These are phyloP conservation scores for Coilia nasus DNA, from an alignment of 2,797 vertebrate species.

Conservation along the genomic window DNA sequence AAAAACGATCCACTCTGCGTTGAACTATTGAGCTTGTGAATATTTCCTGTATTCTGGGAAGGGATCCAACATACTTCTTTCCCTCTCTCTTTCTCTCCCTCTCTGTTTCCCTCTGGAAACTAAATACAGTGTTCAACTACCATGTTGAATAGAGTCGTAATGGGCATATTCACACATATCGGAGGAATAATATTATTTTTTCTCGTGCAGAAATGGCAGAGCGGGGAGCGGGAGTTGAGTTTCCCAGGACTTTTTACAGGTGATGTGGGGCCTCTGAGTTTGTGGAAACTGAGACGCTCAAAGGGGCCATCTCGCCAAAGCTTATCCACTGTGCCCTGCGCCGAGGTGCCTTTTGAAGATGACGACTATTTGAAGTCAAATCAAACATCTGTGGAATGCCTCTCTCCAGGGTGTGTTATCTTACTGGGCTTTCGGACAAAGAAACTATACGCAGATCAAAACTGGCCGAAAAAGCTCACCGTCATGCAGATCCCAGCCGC, in stretches of 20 bases:
- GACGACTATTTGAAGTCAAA: constrained; percentile 60
- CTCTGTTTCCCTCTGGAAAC: constrained; percentile 21
- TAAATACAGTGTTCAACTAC: constrained; percentile 24
- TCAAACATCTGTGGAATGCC: constrained; percentile 61
- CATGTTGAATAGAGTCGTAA: constrained; percentile 57
- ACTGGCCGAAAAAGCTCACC: constrained; percentile 44
- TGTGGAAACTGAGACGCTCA: constrained; percentile 32
- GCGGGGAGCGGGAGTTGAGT: constrained; percentile 43
- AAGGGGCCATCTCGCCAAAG: constrained; percentile 25
- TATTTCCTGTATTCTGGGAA: constrained; percentile 14
- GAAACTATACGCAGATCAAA: constrained; percentile 53
- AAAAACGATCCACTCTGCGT: neutral
- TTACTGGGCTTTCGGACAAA: constrained; percentile 50
- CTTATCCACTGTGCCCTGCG: constrained; percentile 40
- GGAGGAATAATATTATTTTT: constrained; percentile 64
- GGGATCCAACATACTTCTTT: neutral
- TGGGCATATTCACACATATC: constrained; percentile 59
- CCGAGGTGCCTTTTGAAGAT: constrained; percentile 53
- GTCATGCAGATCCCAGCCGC: constrained; percentile 30
- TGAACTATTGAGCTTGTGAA: constrained; percentile 20
- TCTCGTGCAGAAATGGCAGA: constrained; percentile 53
- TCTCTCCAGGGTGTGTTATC: constrained; percentile 46
- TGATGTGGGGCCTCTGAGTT: constrained; percentile 44
- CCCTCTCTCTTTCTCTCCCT: neutral
- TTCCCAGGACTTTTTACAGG: constrained; percentile 48